Base-by-base conservation (phyloP, 92 coral and sea anemone species). In the Zoanthus solanderi region DNA sequence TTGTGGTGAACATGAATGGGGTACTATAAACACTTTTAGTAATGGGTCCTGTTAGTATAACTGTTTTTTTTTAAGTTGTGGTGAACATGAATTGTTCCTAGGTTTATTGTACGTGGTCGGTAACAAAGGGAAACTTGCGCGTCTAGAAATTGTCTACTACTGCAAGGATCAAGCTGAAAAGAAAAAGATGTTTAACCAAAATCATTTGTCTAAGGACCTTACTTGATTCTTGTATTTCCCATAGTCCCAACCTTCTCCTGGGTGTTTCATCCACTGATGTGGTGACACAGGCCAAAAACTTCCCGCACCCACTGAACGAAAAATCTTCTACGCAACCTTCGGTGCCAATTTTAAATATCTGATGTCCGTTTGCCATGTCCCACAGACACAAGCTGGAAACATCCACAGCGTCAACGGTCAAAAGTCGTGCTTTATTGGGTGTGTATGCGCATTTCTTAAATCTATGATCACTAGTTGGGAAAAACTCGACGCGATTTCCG, bases 341-440 rank as follows among this genome's bases (percentile, higher is more conserved):
- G 18, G 53, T 11, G 13, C 73, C 65, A 52, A 80, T 14, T 16
- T 45, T 42, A 9, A 66, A 66, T 5, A 65, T 31, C 85, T 45
- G 18, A 44, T 65, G 8, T 12, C 85, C 85, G 2, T 6, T 45
- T 80, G 44, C 37, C 85, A 80, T 80, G 85, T 80, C 75, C 85
- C 85, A 80, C 45, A 80, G 74, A 63, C 57, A 45, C 60, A 80
- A 80, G 42, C 44, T 42, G 14, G 45, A 45, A 14, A n/a, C 85
- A 31, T 80, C 73, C 18, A 9, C 75, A 18, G 69, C 75, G 30
- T 52, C 85, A 0, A 67, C 75, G 5, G 85, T 80, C 34, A 65
- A 5, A 45, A 80, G 75, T 7, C 34, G 13, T 46, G 85, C 44
- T 63, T 72, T 80, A 45, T 80, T 48, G 11, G 71, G 37, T 17